Base-by-base conservation (phyloP, 1,140 invertebrate genomes). In the Nymphalis io region DNA sequence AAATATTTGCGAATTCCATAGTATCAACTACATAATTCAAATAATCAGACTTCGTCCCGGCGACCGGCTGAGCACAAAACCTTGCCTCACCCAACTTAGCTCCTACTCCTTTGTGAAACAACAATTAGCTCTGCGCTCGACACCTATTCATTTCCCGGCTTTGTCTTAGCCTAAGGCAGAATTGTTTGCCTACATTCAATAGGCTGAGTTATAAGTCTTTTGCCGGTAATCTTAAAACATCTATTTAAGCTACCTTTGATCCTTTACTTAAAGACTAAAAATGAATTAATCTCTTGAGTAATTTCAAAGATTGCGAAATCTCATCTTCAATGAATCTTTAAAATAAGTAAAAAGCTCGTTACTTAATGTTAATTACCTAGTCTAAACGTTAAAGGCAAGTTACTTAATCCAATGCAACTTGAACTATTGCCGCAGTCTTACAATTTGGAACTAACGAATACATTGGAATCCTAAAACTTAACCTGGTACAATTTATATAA, bases 51-150 rank as follows among this genome's bases (percentile, higher is more conserved):
- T 21, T 42, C 66, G 46, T 70, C 71, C 64, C 60, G 62, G 60
- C 59, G 55, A 74, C 60, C 42, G 51, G 68, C 64, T 55, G 48
- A 53, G 74, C 68, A 79, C 74, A 78, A 77, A 81, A 76, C 71
- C 72, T 62, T 64, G 63, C 76, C 67, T 72, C 51, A 73, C 66
- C 59, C 62, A 75, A 72, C 73, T 74, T 78, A 79, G 75, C 76
- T 79, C 75, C 48, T 62, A 27, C 64, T 62, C 79, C 73, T 81
- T 87, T 88, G 83, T 85, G 68, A 72, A 71, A 77, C 73, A 81
- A 87, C 85, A 88, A 89, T 86, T 87, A 89, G 82, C 77, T 72
- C 80, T 88, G 84, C 76, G 70, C 83, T 76, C 77, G 83, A 87
- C 85, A 84, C 83, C 87, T 83, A 89, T 89, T 89, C 84, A 89